Base-by-base conservation (phyloP, 2,888 invertebrate genomes). In the Plagodis dolabraria region DNA sequence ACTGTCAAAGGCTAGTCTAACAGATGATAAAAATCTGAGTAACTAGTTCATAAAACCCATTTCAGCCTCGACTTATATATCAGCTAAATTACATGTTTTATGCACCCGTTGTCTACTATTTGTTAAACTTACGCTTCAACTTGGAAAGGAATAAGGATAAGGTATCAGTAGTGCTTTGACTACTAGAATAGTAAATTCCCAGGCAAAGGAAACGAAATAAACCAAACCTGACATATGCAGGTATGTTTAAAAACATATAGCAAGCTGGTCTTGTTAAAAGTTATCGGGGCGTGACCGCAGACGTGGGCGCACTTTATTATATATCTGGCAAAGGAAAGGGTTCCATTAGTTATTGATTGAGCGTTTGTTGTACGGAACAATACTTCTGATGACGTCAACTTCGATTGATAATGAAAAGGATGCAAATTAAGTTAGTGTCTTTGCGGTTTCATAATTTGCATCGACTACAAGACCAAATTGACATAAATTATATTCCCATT, bases 231-330 rank as follows among this genome's bases (percentile, higher is more conserved):
- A 36, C 36, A 36, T 6, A 6, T 10, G 40, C 8, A 10, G 8
- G 40, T 9, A 40, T 10, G 8, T 7, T 10, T 10, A 40, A 40
- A 40, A 40, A 8, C 10, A 40, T 22, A 22, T 22, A 22, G 1
- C 22, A 22, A 22, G 22, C 22, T 22, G 2, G 22, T 22, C 40
- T 67, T 69, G 68, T 64, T 72, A 70, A 70, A 77, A 74, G 67
- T 75, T 79, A 79, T 76, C 77, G 63, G 63, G 65, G 59, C 57
- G 54, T 69, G 67, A 77, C 79, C 76, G 59, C 77, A 75, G 56
- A 73, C 68, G 73, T 73, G 76, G 72, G 74, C 64, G 71, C 74
- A 73, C 69, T 76, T 81, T 77, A 79, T 78, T 77, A 77, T 60
- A 55, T 66, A 76, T 68, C 66, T 65, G 60, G 46, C 47, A 38